A percentile compares a stretch with the other conserved stretches of the same genome.
Evolutionary conservation across 1,140 invertebrate species (phyloP).

Genomic region (Lepeophtheirus salmonis): DNA sequence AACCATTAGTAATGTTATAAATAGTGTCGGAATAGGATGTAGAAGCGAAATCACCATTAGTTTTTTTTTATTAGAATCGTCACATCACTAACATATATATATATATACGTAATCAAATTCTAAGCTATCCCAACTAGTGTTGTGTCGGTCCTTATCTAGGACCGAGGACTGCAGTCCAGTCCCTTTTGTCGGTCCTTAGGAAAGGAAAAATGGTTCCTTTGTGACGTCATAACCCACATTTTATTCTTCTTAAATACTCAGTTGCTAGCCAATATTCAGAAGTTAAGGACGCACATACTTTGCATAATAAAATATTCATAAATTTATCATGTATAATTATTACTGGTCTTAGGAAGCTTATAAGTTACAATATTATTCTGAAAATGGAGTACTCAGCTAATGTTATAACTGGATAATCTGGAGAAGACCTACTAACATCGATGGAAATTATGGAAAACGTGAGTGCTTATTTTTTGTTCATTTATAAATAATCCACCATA

Average conservation of each 20-base stretch:
- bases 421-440: background rate
- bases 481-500: background rate
- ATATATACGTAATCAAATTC: too few relatives aligned
- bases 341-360: too few relatives aligned
- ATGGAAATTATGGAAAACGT: background rate
- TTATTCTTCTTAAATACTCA: background rate
- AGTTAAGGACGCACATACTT: background rate
- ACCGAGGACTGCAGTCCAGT: background rate
- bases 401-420: background rate
- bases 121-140: too few relatives aligned
- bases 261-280: background rate
- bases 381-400: background rate
- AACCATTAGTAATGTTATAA: too few relatives aligned
- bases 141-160: background rate
- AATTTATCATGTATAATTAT: too few relatives aligned
- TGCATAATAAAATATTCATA: too few relatives aligned
- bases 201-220: background rate
- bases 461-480: background rate
- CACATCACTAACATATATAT: too few relatives aligned
- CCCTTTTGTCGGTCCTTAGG: background rate
- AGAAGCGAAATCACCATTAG: too few relatives aligned
- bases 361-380: too few relatives aligned
- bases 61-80: too few relatives aligned
- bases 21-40: too few relatives aligned
- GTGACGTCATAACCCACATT: background rate